Percentiles rank a stretch among this genome's conserved stretches.
phyloP scores from a whole-genome alignment of 1,140 invertebrate species.

The Meloidogyne floridensis region DNA sequence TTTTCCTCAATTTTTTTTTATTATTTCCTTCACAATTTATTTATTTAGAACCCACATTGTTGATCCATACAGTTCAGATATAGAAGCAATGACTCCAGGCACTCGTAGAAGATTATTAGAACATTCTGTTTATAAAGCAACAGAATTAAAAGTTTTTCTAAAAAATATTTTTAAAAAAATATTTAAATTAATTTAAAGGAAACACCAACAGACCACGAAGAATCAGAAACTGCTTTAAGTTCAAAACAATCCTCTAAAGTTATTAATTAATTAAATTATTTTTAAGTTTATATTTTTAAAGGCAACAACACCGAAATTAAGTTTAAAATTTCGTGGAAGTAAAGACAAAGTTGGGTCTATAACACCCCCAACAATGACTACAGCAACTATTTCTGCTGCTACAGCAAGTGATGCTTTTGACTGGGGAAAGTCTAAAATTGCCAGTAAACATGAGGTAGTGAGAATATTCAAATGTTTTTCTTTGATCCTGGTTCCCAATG shows the following conservation, averaged over 20 bases:
- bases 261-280: no score
- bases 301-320: constrained; percentile 57
- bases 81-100: constrained; percentile 49
- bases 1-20: no score
- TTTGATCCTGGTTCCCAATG: no score
- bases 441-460: constrained; percentile 60
- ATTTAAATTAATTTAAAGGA: constrained; percentile 17
- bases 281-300: no score
- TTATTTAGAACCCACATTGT: constrained; percentile 41
- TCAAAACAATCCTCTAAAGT: constrained; percentile 45
- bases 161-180: neutral
- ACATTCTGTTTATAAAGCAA: constrained; percentile 45
- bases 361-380: constrained; percentile 5
- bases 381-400: neutral
- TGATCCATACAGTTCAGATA: constrained; percentile 39
- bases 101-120: constrained; percentile 47
- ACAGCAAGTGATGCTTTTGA: constrained; percentile 47
- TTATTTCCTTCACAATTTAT: neutral
- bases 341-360: constrained; percentile 36
- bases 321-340: constrained; percentile 52
- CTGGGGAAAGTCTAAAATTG: constrained; percentile 64
- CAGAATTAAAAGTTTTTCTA: constrained; percentile 31
- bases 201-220: constrained; percentile 37
- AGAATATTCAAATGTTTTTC: no score
- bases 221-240: constrained; percentile 43